Conservation (phyloP, 2,888 invertebrate species). For the Heliconius ismenius region DNA sequence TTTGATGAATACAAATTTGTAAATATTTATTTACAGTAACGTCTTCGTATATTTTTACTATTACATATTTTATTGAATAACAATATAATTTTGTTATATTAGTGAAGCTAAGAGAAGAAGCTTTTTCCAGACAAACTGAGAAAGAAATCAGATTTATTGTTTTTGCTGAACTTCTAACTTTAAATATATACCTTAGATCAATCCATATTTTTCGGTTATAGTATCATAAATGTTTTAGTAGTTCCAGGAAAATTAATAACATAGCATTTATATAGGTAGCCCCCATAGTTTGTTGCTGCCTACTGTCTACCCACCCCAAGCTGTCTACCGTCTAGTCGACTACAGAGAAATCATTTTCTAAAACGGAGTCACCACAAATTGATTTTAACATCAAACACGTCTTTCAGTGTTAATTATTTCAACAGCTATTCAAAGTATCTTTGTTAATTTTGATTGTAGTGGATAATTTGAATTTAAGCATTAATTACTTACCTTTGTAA, state of each 20-base stretch:
- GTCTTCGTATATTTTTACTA: no score
- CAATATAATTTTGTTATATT: no score
- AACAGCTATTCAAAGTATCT: neutral
- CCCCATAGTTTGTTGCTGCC: neutral
- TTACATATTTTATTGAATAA: no score
- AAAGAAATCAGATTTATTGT: neutral
- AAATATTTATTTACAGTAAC: no score
- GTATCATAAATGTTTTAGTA: constrained; percentile 3
- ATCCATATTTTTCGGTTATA: neutral
- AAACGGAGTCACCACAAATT: neutral
- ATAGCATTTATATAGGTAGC: neutral
- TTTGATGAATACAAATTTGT: no score
- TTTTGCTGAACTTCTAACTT: neutral
- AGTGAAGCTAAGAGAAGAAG: no score
- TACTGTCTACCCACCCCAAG: neutral
- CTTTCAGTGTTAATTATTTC: neutral
- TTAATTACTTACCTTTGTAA: constrained; percentile 2
- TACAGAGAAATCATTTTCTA: neutral
- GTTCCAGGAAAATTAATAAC: constrained; percentile 20
- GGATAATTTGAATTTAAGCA: neutral
- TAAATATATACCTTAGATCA: neutral
- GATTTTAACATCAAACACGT: constrained; percentile 5
- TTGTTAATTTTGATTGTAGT: neutral
- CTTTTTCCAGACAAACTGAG: neutral
- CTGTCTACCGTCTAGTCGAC: constrained; percentile 25